A percentile compares a stretch with the other conserved stretches of the same genome.
Evolutionary conservation across 2,888 invertebrate species (phyloP).

Genomic region (Yponomeuta plumbellus): DNA sequence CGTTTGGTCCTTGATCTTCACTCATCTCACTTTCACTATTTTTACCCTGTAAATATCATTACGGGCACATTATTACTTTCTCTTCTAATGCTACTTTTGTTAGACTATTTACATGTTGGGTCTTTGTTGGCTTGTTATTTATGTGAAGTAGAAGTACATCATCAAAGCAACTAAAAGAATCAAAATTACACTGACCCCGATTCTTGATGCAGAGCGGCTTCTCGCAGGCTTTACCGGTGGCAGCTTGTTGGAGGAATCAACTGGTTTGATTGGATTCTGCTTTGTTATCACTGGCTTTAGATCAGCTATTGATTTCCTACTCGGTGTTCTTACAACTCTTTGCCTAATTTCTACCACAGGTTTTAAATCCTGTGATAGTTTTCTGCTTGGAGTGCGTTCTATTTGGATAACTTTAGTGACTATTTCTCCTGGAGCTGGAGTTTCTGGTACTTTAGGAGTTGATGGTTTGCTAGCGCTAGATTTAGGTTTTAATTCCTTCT

Average conservation of each 20-base stretch:
- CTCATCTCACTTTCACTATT: slow-evolving; percentile 78
- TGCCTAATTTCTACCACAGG: slow-evolving; percentile 61
- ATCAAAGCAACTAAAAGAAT: slow-evolving; percentile 59
- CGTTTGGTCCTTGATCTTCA: slow-evolving; percentile 58
- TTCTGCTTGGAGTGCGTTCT: slow-evolving; percentile 65
- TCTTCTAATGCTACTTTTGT: slow-evolving; percentile 37
- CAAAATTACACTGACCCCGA: slow-evolving; percentile 68
- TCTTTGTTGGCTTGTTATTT: slow-evolving; percentile 32
- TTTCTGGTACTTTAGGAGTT: slow-evolving; percentile 38
- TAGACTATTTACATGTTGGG: slow-evolving; percentile 40
- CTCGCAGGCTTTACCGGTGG: slow-evolving; percentile 70
- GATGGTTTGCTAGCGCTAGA: slow-evolving; percentile 27
- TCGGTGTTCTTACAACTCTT: slow-evolving; percentile 65
- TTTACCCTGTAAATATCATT: slow-evolving; percentile 71
- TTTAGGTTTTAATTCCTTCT: slow-evolving; percentile 28
- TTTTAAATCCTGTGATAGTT: slow-evolving; percentile 51
- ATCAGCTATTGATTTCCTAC: slow-evolving; percentile 51
- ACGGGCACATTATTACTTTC: slow-evolving; percentile 50
- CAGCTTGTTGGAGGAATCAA: slow-evolving; percentile 46
- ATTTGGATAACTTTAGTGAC: slow-evolving; percentile 67
- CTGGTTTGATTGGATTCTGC: slow-evolving; percentile 35
- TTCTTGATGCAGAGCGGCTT: slow-evolving; percentile 69
- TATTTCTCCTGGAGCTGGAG: slow-evolving; percentile 48
- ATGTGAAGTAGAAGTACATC: slow-evolving; percentile 57
- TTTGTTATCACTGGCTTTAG: slow-evolving; percentile 45